Evolutionary conservation across 2,113 vertebrate genomes (phyloP).

Genomic region (Anoplopoma fimbria): DNA sequence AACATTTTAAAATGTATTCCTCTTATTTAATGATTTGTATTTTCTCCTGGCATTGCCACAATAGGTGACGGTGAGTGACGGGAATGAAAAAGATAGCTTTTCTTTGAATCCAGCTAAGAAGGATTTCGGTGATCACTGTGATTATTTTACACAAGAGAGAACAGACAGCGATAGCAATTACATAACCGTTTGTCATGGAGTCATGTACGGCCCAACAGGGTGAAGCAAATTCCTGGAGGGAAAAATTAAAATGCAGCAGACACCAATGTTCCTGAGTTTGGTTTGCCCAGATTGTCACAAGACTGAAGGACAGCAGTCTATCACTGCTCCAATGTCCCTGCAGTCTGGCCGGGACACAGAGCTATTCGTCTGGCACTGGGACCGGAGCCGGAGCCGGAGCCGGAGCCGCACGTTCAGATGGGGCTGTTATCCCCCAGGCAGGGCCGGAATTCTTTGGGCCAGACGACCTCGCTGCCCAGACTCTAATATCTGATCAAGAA

Average conservation of each 20-base stretch:
- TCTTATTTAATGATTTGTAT: slow-evolving; percentile 47
- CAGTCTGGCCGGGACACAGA: slow-evolving; percentile 60
- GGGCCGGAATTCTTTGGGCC: slow-evolving; percentile 66
- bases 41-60: slow-evolving; percentile 18
- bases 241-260: slow-evolving; percentile 39
- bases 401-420: slow-evolving; percentile 54
- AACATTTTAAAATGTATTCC: slow-evolving; percentile 27
- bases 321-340: slow-evolving; percentile 48
- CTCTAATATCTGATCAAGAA: slow-evolving; percentile 84
- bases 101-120: slow-evolving; percentile 44
- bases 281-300: slow-evolving; percentile 46
- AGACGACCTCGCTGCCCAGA: slow-evolving; percentile 69
- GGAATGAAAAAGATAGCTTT: slow-evolving; percentile 32
- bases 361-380: slow-evolving; percentile 63
- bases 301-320: slow-evolving; percentile 64
- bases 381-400: too few relatives aligned
- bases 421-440: slow-evolving; percentile 65
- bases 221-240: slow-evolving; percentile 53
- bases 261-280: slow-evolving; percentile 45
- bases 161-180: slow-evolving; percentile 22
- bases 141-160: slow-evolving; percentile 24
- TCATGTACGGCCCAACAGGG: slow-evolving; percentile 30
- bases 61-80: slow-evolving; percentile 14
- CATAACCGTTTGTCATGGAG: slow-evolving; percentile 55
- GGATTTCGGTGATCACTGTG: slow-evolving; percentile 52